A percentile compares a stretch with the other conserved stretches of the same genome.
Evolutionary conservation across 2,888 invertebrate genomes (phyloP).

Genomic region (Tetragnatha montana): DNA sequence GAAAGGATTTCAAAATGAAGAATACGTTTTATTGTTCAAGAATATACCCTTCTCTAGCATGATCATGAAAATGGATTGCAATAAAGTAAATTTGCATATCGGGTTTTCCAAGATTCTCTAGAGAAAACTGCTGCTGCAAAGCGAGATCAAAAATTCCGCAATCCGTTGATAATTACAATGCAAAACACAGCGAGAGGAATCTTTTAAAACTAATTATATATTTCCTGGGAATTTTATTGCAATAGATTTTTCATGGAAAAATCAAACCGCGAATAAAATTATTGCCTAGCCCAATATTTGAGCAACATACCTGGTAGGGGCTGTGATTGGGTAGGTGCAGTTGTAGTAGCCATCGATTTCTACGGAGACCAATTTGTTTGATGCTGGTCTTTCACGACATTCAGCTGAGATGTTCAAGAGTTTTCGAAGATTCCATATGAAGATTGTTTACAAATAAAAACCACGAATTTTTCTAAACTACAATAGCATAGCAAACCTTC

Average conservation of each 20-base stretch:
- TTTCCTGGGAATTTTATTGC: too few species aligned
- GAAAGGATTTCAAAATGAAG: too few species aligned
- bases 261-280: slow-evolving; percentile 29
- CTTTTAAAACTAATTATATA: too few species aligned
- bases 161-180: too few species aligned
- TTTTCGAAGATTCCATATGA: slow-evolving; percentile 42
- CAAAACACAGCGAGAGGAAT: too few species aligned
- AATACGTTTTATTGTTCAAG: too few species aligned
- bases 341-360: slow-evolving; percentile 75
- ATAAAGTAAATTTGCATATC: too few species aligned
- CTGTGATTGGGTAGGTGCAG: slow-evolving; percentile 69
- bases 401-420: slow-evolving; percentile 80
- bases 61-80: too few species aligned
- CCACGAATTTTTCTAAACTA: slow-evolving; percentile 21
- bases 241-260: background rate
- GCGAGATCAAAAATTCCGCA: too few species aligned
- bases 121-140: too few species aligned
- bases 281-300: slow-evolving; percentile 16
- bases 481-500: slow-evolving; percentile 9
- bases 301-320: slow-evolving; percentile 70
- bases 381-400: slow-evolving; percentile 85
- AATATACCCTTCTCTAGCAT: too few species aligned
- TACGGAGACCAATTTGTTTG: slow-evolving; percentile 76
- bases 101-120: too few species aligned
- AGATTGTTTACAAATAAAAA: slow-evolving; percentile 53